Evolutionary conservation across 2,888 invertebrate genomes (phyloP).

Genomic region (Drosophila diplacantha): DNA sequence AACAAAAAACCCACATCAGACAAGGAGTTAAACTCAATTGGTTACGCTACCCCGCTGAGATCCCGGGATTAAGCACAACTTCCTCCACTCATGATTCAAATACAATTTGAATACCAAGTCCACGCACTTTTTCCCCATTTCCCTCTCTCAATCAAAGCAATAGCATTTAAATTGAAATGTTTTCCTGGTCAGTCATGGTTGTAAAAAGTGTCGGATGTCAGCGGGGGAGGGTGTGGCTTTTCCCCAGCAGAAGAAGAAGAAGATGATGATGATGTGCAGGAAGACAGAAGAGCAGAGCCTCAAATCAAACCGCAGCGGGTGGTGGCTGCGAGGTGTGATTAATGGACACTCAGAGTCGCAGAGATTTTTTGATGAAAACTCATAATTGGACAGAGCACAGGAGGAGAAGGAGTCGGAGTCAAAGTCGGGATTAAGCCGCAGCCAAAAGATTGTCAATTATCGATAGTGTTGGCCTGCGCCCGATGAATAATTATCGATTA

Average conservation of each 20-base stretch:
- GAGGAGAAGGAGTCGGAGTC: conserved; percentile 6
- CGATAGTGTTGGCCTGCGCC: conserved; percentile 61
- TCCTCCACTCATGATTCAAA: conserved; percentile 22
- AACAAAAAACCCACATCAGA: background rate
- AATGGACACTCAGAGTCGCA: conserved; percentile 11
- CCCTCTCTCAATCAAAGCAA: conserved; percentile 22
- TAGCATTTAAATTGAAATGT: conserved; percentile 30
- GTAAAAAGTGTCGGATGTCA: conserved; percentile 28
- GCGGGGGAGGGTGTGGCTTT: conserved; percentile 19
- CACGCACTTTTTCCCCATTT: conserved; percentile 18
- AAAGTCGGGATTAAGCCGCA: conserved; percentile 29
- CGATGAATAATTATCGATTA: conserved; percentile 72
- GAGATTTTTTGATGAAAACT: conserved; percentile 35
- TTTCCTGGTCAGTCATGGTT: conserved; percentile 32
- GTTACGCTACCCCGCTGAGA: conserved; percentile 9
- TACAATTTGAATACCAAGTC: conserved; percentile 17
- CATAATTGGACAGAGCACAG: conserved; percentile 35
- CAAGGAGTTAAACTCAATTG: background rate
- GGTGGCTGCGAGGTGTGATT: conserved; percentile 29
- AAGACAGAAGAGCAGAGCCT: conserved; percentile 21
- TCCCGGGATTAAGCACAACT: conserved; percentile 17
- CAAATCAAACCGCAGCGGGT: conserved; percentile 38
- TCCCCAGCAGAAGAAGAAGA: background rate
- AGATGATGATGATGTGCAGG: conserved; percentile 10
- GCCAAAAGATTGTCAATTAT: conserved; percentile 69